Evolutionary conservation across 2,888 invertebrate species (phyloP).

Genomic region (Eupithecia inturbata): DNA sequence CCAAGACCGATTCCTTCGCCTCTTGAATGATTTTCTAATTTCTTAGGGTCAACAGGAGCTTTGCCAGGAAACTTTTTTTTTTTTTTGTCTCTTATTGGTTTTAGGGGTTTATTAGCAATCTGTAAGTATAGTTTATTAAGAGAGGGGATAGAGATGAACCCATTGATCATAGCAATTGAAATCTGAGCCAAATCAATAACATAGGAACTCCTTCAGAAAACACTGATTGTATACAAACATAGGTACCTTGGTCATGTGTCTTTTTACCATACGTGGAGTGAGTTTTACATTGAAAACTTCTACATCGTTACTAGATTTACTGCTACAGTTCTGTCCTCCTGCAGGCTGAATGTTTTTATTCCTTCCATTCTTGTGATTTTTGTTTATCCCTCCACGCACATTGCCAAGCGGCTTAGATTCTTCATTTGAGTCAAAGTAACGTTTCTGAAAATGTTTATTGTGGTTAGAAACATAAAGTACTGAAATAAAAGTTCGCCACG

Average conservation of each 20-base stretch:
- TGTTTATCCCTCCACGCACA: constrained; percentile 35
- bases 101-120: constrained; percentile 37
- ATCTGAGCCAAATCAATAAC: background rate
- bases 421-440: constrained; percentile 63
- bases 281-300: constrained; percentile 71
- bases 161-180: too few relatives aligned
- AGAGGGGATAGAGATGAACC: background rate
- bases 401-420: constrained; percentile 41
- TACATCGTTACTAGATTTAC: constrained; percentile 48
- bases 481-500: background rate
- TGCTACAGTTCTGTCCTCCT: constrained; percentile 16
- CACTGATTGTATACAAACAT: constrained; percentile 26
- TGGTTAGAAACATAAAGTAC: background rate
- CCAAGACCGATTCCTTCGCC: constrained; percentile 85
- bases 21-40: constrained; percentile 85
- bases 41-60: constrained; percentile 80
- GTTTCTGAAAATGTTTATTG: constrained; percentile 42
- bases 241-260: constrained; percentile 63
- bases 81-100: constrained; percentile 37
- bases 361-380: constrained; percentile 31
- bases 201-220: background rate
- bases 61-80: constrained; percentile 76
- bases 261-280: constrained; percentile 58
- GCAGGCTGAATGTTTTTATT: constrained; percentile 17
- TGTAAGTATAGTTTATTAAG: constrained; percentile 21